Evolutionary conservation across 2,797 vertebrate species (phyloP).

Genomic region (Hirundo rustica): DNA sequence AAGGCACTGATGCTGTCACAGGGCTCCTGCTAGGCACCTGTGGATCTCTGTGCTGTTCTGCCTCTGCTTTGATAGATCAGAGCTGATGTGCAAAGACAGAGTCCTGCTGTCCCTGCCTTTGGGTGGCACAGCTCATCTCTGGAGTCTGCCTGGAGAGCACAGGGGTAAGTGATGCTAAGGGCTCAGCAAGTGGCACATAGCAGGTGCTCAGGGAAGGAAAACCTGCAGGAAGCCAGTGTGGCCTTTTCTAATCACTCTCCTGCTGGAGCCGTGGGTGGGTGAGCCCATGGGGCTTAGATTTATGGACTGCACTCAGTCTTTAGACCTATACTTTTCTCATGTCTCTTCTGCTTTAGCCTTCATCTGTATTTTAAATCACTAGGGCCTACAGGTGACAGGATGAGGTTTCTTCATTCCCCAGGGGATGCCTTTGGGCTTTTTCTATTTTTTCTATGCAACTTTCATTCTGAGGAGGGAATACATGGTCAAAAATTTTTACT

Average conservation of each 20-base stretch:
- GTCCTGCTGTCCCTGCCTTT: slow-evolving; percentile 77
- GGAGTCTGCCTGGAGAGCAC: slow-evolving; percentile 74
- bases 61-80: slow-evolving; percentile 66
- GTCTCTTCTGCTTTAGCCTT: neutral
- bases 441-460: neutral
- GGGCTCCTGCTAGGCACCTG: neutral
- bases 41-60: neutral
- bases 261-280: neutral
- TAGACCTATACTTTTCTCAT: neutral
- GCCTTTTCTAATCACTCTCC: neutral
- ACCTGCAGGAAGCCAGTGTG: neutral
- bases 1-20: neutral
- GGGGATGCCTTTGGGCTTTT: neutral
- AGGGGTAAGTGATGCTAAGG: slow-evolving; percentile 42
- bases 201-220: neutral
- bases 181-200: neutral
- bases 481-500: neutral
- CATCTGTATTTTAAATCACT: neutral
- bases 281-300: rapidly evolving
- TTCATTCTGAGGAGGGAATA: neutral
- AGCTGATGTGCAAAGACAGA: slow-evolving; percentile 77
- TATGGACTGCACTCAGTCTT: neutral
- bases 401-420: neutral
- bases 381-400: neutral
- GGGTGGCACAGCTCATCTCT: slow-evolving; percentile 75